Evolutionary conservation across 1,140 invertebrate genomes (phyloP), one percentile per base, ranked within the genome.

Genomic region (Drosophila simulans): DNA sequence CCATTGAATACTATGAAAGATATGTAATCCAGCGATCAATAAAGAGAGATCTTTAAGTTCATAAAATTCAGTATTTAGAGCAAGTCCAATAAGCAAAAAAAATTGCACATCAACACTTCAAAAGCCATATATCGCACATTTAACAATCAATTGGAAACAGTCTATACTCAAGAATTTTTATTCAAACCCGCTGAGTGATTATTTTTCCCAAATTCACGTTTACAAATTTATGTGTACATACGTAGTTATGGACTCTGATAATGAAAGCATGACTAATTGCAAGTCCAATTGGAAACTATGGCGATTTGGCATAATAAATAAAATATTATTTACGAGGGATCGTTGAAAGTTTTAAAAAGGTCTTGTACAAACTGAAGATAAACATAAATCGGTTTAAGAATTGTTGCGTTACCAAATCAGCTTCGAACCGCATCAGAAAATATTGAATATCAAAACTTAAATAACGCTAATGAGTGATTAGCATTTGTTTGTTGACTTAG

Each of bases 191-290:
- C n/a, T 25, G 20, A 60, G 34, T 56, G 22, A 56, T 60, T 27
- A 34, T 20, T 60, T 60, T 60, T 17, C 11, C 12, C 22, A 39
- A 62, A 20, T 31, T 62, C 52, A 5, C 17, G 22, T 37, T 53
- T 8, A 39, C 35, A 22, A 22, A 22, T 53, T 31, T 10, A 54
- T 39, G 15, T 20, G 73, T 34, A 43, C 12, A 17, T 70, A 42
- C 35, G n/a, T 20, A 27, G 11, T 13, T 63, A n/a, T 48, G 5
- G 8, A 20, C 7, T 66, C 27, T 64, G 64, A 68, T 68, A 68
- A 68, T 27, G 43, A 51, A 51, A 51, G 45, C 64, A 68, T 68
- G 64, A 68, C 46, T 64, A 68, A 68, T 68, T 68, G 31, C 1
- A 64, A 52, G 31, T 64, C 22, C 37, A 43, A 68, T 68, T 68